Conservation (phyloP, 2,888 invertebrate species). For the Nomada fucata region DNA sequence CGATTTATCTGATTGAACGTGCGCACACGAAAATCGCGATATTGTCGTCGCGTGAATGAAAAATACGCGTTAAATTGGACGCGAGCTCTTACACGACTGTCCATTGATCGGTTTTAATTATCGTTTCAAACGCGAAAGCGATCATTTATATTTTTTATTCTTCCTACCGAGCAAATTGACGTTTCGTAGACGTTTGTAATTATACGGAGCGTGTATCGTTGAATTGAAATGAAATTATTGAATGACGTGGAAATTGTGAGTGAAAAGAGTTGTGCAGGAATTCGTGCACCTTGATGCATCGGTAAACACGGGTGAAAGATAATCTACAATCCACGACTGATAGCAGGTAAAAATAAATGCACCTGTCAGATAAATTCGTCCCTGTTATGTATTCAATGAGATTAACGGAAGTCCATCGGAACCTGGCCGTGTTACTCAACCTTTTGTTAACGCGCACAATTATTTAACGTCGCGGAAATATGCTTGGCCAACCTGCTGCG, state of each 20-base stretch:
- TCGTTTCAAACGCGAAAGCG: not conserved
- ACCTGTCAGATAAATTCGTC: not conserved
- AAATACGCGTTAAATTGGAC: conserved; percentile 23
- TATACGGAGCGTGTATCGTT: too few species aligned
- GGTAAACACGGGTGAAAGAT: not conserved
- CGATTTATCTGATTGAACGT: conserved; percentile 42
- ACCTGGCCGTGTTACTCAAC: too few species aligned
- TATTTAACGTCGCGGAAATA: too few species aligned
- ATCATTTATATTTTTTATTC: not conserved
- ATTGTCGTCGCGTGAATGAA: conserved; percentile 31
- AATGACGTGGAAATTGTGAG: too few species aligned
- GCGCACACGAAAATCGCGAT: conserved; percentile 3
- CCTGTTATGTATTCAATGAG: not conserved
- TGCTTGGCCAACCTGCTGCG: too few species aligned
- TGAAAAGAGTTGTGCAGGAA: too few species aligned
- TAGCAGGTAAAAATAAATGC: conserved; percentile 1
- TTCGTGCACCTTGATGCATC: not conserved
- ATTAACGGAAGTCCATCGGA: not conserved
- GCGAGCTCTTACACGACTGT: not conserved
- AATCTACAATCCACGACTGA: not conserved
- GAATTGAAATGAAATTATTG: too few species aligned
- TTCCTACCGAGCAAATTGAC: too few species aligned
- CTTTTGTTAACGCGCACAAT: too few species aligned
- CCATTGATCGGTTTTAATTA: not conserved
- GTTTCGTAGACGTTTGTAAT: too few species aligned